A percentile compares a stretch with the other conserved stretches of the same genome.
phyloP scores from a whole-genome alignment of 1,140 invertebrate genomes.

The Drosophila ogumai region DNA sequence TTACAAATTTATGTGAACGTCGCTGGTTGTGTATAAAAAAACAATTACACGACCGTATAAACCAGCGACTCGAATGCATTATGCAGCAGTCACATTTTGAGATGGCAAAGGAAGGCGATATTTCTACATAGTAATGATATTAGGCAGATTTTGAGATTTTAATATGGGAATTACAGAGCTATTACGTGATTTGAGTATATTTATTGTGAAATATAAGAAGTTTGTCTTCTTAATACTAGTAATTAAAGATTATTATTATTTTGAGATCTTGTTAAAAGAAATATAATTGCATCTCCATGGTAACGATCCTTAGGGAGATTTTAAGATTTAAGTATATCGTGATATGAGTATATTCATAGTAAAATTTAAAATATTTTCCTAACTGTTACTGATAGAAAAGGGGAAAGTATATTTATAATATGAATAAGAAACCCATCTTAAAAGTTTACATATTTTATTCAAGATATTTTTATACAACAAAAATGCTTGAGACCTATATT shows the following conservation, averaged over 20 bases:
- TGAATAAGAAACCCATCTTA: too few species aligned
- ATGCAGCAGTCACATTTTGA: constrained; percentile 58
- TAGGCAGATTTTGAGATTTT: neutral
- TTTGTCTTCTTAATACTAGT: too few species aligned
- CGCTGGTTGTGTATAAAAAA: constrained; percentile 43
- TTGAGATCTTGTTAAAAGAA: neutral
- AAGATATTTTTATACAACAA: too few species aligned
- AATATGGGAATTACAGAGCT: too few species aligned
- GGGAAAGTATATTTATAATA: too few species aligned
- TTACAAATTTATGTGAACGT: constrained; percentile 79
- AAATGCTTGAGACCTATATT: too few species aligned
- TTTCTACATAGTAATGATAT: neutral
- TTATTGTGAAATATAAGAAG: too few species aligned
- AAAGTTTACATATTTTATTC: too few species aligned
- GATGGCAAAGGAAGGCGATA: constrained; percentile 1
- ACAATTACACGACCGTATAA: constrained; percentile 49
- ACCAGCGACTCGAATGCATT: constrained; percentile 42
- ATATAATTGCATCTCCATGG: neutral
- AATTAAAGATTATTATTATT: neutral
- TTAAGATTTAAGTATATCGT: too few species aligned
- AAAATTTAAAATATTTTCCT: too few species aligned
- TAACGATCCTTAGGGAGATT: neutral
- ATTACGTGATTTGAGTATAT: neutral
- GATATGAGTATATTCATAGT: too few species aligned
- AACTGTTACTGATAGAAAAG: too few species aligned